Evolutionary conservation across 2,797 vertebrate species (phyloP).

Genomic region (Xyrichtys novacula): DNA sequence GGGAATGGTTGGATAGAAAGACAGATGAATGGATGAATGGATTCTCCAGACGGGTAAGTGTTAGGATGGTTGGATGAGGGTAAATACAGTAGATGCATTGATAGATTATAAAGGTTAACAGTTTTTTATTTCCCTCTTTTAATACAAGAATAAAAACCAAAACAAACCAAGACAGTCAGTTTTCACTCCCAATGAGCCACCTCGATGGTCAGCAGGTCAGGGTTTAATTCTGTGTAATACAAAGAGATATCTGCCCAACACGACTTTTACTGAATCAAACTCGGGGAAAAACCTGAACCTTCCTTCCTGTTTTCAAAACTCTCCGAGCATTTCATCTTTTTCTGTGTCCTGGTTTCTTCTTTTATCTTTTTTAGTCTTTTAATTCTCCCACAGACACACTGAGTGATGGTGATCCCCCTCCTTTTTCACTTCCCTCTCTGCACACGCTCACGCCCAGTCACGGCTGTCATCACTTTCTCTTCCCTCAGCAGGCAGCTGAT

Average conservation of each 20-base stretch:
- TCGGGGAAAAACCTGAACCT: constrained; percentile 7
- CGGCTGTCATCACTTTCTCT: constrained; percentile 43
- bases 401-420: constrained; percentile 29
- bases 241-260: not conserved
- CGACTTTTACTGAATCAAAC: not conserved
- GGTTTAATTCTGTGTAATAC: too few species aligned
- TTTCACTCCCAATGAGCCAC: too few species aligned
- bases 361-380: constrained; percentile 15
- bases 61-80: too few species aligned
- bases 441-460: constrained; percentile 25
- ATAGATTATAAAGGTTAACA: too few species aligned
- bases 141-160: too few species aligned
- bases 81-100: too few species aligned
- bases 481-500: constrained; percentile 41
- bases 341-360: constrained; percentile 21
- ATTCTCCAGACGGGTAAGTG: too few species aligned
- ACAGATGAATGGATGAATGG: too few species aligned
- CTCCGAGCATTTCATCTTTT: not conserved
- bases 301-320: constrained; percentile 8
- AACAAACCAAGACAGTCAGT: too few species aligned
- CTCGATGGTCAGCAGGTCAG: too few species aligned
- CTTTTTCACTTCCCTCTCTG: constrained; percentile 13
- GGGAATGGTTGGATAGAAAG: too few species aligned
- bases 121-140: too few species aligned
- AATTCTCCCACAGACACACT: constrained; percentile 26